A percentile compares a stretch with the other conserved stretches of the same genome.
Evolutionary conservation across 35 echinoderm and acorn worm species (phyloP).

Genomic region (Ptychodera flava): DNA sequence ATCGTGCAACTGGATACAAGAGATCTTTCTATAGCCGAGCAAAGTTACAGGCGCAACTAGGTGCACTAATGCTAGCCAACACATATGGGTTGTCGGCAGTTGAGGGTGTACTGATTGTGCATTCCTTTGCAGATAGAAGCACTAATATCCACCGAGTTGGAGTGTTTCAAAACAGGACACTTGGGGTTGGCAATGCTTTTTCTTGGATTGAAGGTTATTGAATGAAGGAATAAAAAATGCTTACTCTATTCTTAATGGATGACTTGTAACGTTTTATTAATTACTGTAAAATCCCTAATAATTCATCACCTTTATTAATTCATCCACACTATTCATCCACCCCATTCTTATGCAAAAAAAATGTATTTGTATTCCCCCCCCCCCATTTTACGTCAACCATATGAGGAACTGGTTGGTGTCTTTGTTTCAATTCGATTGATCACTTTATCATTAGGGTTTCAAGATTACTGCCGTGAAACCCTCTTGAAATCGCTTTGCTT

Average conservation of each 20-base stretch:
- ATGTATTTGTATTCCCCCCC: too few species aligned
- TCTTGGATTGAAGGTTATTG: background rate
- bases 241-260: background rate
- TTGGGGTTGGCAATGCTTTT: background rate
- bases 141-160: background rate
- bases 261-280: too few species aligned
- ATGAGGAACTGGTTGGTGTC: too few species aligned
- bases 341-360: too few species aligned
- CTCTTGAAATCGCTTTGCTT: too few species aligned
- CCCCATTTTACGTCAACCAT: too few species aligned
- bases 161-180: background rate
- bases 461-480: too few species aligned
- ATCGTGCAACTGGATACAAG: background rate
- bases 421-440: too few species aligned
- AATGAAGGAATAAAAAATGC: background rate
- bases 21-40: background rate
- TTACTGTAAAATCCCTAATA: too few species aligned
- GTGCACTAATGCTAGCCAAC: background rate
- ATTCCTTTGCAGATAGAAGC: background rate
- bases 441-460: too few species aligned
- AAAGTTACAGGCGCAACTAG: background rate
- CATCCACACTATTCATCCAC: too few species aligned
- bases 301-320: too few species aligned
- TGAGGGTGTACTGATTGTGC: background rate
- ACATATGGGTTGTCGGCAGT: background rate